Conservation (phyloP, 2,797 vertebrate species). For the Euthynnus affinis region DNA sequence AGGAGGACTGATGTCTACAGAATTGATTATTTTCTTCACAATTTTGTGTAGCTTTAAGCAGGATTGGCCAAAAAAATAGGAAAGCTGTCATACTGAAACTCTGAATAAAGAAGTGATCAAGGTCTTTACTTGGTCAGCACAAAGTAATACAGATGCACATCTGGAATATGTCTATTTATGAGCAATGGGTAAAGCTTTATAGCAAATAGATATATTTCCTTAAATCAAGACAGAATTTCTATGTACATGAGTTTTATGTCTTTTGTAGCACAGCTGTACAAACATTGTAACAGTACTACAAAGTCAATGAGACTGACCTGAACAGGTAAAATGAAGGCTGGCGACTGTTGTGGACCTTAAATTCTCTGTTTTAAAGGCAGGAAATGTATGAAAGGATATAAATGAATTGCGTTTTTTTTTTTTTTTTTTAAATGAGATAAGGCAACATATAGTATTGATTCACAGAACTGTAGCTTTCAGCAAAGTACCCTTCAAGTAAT, state of each 20-base stretch:
- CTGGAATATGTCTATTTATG: constrained; percentile 32
- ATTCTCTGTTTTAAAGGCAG: constrained; percentile 17
- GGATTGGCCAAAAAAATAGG: constrained; percentile 16
- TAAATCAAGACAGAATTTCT: constrained; percentile 19
- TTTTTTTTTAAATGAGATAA: constrained; percentile 49
- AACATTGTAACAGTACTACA: constrained; percentile 17
- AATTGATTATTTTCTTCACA: not conserved
- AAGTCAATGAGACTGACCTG: constrained; percentile 3
- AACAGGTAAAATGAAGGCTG: constrained; percentile 23
- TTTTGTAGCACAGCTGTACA: constrained; percentile 21
- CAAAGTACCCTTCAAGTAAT: constrained; percentile 51
- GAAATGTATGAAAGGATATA: constrained; percentile 26
- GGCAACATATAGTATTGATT: constrained; percentile 59
- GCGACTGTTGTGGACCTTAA: constrained; percentile 31
- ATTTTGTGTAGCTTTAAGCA: constrained; percentile 25
- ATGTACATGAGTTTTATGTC: constrained; percentile 31
- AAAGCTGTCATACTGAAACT: constrained; percentile 31
- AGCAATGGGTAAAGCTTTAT: constrained; percentile 32
- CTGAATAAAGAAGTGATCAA: constrained; percentile 36
- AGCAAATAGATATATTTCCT: constrained; percentile 28
- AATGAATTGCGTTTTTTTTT: constrained; percentile 21
- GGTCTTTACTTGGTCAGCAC: constrained; percentile 21
- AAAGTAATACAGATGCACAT: constrained; percentile 41
- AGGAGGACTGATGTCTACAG: not conserved
- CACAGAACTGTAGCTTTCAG: constrained; percentile 46